These are phyloP conservation scores for Xenentodon cancila DNA, from an alignment of 2,797 vertebrate genomes.

Conservation along the genomic window DNA sequence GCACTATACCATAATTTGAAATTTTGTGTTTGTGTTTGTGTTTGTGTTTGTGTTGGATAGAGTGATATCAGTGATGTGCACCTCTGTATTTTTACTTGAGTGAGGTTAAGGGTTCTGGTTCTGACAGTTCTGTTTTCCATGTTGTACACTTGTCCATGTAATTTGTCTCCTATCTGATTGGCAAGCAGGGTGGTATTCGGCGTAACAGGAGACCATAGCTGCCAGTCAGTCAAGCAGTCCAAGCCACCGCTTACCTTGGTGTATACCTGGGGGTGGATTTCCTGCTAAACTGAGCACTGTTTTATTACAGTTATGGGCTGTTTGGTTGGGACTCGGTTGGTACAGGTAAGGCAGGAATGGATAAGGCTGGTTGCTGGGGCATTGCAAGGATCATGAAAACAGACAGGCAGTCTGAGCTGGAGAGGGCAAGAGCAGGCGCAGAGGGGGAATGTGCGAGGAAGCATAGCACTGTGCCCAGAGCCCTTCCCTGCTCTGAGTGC, in stretches of 20 bases:
- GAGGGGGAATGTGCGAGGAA: conserved; percentile 57
- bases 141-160: conserved; percentile 39
- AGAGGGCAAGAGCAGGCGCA: conserved; percentile 49
- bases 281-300: conserved; percentile 35
- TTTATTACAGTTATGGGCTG: conserved; percentile 50
- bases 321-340: conserved; percentile 37
- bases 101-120: conserved; percentile 27
- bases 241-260: conserved; percentile 34
- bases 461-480: conserved; percentile 48
- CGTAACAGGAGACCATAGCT: conserved; percentile 54
- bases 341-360: conserved; percentile 57
- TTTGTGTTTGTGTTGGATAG: conserved; percentile 27
- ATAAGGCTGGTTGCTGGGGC: conserved; percentile 22
- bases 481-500: conserved; percentile 62
- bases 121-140: conserved; percentile 24
- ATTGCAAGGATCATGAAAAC: conserved; percentile 52
- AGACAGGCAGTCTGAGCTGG: conserved; percentile 46
- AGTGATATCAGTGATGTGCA: conserved; percentile 19
- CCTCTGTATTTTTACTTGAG: conserved; percentile 39
- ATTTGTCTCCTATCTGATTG: conserved; percentile 71
- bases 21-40: conserved; percentile 33
- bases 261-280: conserved; percentile 40
- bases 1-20: conserved; percentile 18
- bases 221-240: conserved; percentile 52
- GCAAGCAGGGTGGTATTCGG: conserved; percentile 55